Evolutionary conservation across 53 echinoderm and acorn worm genomes (phyloP), one percentile per base, ranked within the genome.

Genomic region (Crossaster papposus): DNA sequence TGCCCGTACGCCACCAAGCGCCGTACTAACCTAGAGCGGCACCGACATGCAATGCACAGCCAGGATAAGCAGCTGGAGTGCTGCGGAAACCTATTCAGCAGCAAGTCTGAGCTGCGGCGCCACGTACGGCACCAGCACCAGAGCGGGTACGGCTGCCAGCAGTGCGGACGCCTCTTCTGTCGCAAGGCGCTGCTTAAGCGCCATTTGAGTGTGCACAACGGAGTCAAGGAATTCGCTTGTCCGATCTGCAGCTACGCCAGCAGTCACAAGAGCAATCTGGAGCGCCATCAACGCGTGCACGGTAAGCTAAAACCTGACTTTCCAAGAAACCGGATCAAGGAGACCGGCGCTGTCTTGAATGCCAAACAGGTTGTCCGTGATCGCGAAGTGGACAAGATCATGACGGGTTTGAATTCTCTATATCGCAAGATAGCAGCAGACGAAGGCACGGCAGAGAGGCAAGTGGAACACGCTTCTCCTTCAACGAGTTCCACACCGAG

Each of bases 241-340:
- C 65, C 83, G 70, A 71, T 86, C 34, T 94, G 94, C 78, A 78
- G 72, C 34, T 94, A 94, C 80, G 94, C 94, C 23, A 94, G 90
- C 28, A 94, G 94, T 64, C 94, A 94, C 64, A 94, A 94, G 88
- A 94, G 94, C 51, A 94, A 94, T 44, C 32, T 94, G 53, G 94
- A 94, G 82, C 70, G 94, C n/a, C 94, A 94, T 64, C 85, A 92
- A 54, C 90, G 90, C 30, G 88, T 94, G 29, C 94, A 94, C 88
- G 76, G 37, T 2, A 87, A 32, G 12, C 52, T 7, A 5, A 52
- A 10, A 4, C 51, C 36, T 8, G 84, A 53, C 17, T 15, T 0
- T 31, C 31, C 29, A 22, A 26, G 26, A 15, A 70, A 14, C 44
- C 44, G 44, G 26, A 15, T 14, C 37, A 64, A 82, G 36, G 33